These are phyloP conservation scores for Geotria australis DNA, from an alignment of 2,797 vertebrate species.

Conservation along the genomic window DNA sequence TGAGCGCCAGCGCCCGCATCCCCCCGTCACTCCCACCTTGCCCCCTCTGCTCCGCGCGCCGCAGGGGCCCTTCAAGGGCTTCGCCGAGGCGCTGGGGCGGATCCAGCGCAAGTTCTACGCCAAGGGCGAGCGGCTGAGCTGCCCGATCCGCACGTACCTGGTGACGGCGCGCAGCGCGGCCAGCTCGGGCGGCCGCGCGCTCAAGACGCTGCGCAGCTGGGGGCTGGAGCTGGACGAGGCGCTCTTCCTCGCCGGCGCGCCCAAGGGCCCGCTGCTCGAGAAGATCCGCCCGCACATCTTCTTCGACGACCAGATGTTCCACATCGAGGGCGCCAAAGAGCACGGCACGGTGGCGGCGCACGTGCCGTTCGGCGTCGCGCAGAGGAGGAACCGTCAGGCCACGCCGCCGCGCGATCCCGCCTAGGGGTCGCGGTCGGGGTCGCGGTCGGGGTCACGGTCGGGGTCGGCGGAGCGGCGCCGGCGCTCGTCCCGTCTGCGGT, in stretches of 20 bases:
- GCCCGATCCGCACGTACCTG: constrained; percentile 73
- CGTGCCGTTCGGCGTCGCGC: constrained; percentile 70
- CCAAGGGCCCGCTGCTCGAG: constrained; percentile 66
- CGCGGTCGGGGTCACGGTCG: too few species aligned
- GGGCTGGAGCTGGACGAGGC: constrained; percentile 81
- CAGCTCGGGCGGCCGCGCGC: constrained; percentile 69
- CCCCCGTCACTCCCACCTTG: too few species aligned
- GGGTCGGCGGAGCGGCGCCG: too few species aligned
- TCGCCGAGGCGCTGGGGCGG: constrained; percentile 57
- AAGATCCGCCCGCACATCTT: constrained; percentile 91
- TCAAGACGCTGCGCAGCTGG: constrained; percentile 84
- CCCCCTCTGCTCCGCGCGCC: too few species aligned
- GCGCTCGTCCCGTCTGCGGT: too few species aligned
- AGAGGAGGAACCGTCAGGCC: constrained; percentile 8
- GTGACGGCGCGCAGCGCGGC: constrained; percentile 76
- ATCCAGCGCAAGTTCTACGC: constrained; percentile 90
- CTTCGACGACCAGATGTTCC: constrained; percentile 97
- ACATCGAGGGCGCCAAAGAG: constrained; percentile 59
- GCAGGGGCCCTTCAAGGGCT: constrained; percentile 72
- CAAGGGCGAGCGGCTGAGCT: constrained; percentile 58
- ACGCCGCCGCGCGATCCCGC: too few species aligned
- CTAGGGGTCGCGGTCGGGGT: too few species aligned
- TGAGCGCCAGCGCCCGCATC: too few species aligned
- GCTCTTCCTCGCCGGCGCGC: constrained; percentile 63
- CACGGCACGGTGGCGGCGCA: constrained; percentile 68